Percentiles rank a stretch among this genome's conserved stretches.
Conservation (phyloP, 2,888 invertebrate species). For the Metellina segmentata region DNA sequence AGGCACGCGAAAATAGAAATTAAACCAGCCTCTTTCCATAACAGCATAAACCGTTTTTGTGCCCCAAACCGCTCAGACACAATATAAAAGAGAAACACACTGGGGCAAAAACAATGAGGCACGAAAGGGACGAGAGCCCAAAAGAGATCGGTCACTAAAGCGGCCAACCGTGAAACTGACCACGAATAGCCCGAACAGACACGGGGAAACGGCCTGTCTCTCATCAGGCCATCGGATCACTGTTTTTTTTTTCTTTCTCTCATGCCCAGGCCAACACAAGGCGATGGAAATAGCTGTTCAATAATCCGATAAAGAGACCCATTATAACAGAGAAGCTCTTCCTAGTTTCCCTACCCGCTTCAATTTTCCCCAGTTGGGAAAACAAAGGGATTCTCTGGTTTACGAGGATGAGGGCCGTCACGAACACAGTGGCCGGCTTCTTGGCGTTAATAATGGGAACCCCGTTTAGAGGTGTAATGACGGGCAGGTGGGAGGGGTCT, state of each 20-base stretch:
- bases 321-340: not conserved
- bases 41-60: not conserved
- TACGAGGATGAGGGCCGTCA: not conserved
- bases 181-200: constrained; percentile 17
- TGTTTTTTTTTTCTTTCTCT: no score
- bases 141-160: not conserved
- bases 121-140: not conserved
- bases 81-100: not conserved
- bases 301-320: constrained; percentile 37
- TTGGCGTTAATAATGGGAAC: not conserved
- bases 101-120: not conserved
- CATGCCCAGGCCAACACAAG: not conserved
- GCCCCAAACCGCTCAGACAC: not conserved
- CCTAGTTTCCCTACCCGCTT: no score
- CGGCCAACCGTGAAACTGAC: constrained; percentile 33
- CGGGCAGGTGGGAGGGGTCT: not conserved
- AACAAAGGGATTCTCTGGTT: not conserved
- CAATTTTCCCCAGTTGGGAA: not conserved
- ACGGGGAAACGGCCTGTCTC: constrained; percentile 25
- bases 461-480: not conserved
- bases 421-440: not conserved
- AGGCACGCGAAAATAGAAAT: not conserved
- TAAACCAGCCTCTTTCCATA: not conserved
- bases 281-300: constrained; percentile 49
- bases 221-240: not conserved